These are phyloP conservation scores for Crotalus tigris DNA, from an alignment of 2,113 vertebrate species.

Conservation along the genomic window DNA sequence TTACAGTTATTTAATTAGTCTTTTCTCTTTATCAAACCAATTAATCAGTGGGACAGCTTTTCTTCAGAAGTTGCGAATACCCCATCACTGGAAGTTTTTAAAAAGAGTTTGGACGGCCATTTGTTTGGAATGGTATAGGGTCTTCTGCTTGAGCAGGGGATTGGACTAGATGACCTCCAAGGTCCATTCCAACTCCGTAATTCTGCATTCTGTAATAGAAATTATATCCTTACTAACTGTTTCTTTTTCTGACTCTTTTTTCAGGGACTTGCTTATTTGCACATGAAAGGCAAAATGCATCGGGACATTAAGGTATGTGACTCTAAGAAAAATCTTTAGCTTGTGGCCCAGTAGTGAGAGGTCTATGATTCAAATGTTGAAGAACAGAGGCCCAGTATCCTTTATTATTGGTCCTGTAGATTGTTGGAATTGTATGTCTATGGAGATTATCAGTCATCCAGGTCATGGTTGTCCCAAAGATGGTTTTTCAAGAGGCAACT, in stretches of 20 bases:
- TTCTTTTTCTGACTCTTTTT: not conserved
- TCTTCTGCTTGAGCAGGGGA: not conserved
- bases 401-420: not conserved
- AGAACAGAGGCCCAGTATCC: not conserved
- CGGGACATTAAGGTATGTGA: slow-evolving; percentile 94
- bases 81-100: not conserved
- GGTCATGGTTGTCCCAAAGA: no score
- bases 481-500: no score
- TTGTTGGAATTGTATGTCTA: no score
- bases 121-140: not conserved
- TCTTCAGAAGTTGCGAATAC: not conserved
- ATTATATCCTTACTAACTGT: rapidly evolving
- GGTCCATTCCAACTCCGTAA: not conserved
- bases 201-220: not conserved
- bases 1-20: not conserved
- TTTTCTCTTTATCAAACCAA: not conserved
- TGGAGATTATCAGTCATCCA: no score
- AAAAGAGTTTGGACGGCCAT: not conserved
- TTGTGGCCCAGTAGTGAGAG: not conserved
- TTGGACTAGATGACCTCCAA: not conserved
- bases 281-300: slow-evolving; percentile 97
- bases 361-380: not conserved
- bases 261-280: slow-evolving; percentile 94
- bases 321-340: slow-evolving; percentile 1
- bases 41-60: not conserved